Evolutionary conservation across 2,888 invertebrate genomes (phyloP).

Genomic region (Oscheius sp.): DNA sequence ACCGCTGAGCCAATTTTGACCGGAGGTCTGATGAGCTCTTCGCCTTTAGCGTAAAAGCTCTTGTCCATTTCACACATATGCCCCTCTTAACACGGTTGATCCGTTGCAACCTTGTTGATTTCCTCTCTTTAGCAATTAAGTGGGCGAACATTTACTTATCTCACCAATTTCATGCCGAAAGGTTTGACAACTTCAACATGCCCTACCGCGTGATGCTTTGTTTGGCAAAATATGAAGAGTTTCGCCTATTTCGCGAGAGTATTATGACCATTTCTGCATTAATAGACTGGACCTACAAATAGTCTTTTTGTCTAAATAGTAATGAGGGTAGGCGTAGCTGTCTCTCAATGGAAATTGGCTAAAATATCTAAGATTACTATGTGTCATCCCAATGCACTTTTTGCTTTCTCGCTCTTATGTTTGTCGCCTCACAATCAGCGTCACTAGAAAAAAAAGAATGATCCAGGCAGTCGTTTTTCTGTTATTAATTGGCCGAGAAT

Average conservation of each 20-base stretch:
- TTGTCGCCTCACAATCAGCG: too few relatives aligned
- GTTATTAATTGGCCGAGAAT: too few relatives aligned
- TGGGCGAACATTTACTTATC: slow-evolving; percentile 18
- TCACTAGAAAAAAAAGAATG: too few relatives aligned
- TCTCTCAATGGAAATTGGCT: too few relatives aligned
- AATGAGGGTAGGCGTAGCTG: too few relatives aligned
- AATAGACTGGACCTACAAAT: too few relatives aligned
- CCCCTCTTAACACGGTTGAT: slow-evolving; percentile 2
- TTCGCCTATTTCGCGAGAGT: slow-evolving; percentile 18
- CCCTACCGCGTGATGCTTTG: slow-evolving; percentile 20
- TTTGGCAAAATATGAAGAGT: slow-evolving; percentile 15
- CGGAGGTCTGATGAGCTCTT: slow-evolving; percentile 8
- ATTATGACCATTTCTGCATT: slow-evolving; percentile 17
- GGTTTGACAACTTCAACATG: slow-evolving; percentile 4
- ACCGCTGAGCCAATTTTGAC: slow-evolving; percentile 22
- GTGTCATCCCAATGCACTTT: too few relatives aligned
- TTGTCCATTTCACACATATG: neutral
- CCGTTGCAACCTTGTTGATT: neutral
- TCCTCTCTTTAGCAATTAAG: neutral
- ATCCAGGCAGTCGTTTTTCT: too few relatives aligned
- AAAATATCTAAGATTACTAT: too few relatives aligned
- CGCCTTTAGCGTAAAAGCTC: slow-evolving; percentile 2
- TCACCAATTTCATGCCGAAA: slow-evolving; percentile 12
- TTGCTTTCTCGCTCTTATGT: too few relatives aligned
- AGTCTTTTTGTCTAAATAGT: too few relatives aligned